Evolutionary conservation across 2,888 invertebrate species (phyloP), one percentile per base, ranked within the genome.

Genomic region (Cotesia congregata): DNA sequence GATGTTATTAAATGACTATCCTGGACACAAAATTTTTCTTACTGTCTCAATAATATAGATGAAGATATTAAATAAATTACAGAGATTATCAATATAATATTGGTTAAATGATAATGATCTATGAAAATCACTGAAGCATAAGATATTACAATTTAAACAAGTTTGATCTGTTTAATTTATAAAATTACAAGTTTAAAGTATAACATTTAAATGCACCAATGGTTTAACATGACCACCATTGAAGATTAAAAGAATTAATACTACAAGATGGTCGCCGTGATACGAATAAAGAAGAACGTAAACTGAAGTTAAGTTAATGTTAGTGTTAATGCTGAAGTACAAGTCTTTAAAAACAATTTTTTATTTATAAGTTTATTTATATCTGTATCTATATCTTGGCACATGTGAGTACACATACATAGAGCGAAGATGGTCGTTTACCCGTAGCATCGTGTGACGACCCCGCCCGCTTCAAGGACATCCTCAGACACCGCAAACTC

Each of bases 381-480:
- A 50, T 50, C 2, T 50, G 2, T 50, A 6, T 50, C 6, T 50
- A 6, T 50, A 50, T 9, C 30, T 30, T 30, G 3, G 30, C 30
- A 12, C 12, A 9, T 50, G 4, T 12, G 12, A 12, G 50, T 50
- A 50, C 12, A 50, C 12, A 50, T 50, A 12, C 30, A 30, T 30
- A 30, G 30, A 30, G 30, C 30, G 30, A 30, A 83, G 84, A 85
- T 89, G 89, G 89, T 89, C 89, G 87, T 89, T 89, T 89, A 89
- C 89, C 88, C 81, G 86, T 79, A 81, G 81, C 84, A 83, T 85
- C 86, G 88, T 86, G 86, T 89, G 88, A 89, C 88, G 89, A 89
- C 88, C 89, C 88, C 86, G 88, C 87, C 87, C 86, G 87, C 83
- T 86, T 87, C 89, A 89, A 89, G 89, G 89, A 86, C 89, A 88